Base-by-base conservation (phyloP, 2,888 invertebrate species). In the Latrodectus hesperus region DNA sequence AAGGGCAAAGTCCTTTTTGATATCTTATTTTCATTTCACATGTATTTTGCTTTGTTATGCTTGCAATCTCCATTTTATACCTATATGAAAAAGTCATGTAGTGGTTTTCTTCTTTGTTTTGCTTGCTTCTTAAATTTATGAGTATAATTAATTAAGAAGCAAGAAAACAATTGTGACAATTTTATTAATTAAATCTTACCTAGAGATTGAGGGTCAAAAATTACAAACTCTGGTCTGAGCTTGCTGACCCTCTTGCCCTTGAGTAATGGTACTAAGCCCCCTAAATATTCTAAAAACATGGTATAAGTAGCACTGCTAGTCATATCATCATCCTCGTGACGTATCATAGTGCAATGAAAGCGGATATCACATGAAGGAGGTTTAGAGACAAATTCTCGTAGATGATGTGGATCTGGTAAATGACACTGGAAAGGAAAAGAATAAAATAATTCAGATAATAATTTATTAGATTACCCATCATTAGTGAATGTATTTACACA, bases 181-280 rank as follows among this genome's bases (percentile, higher is more conserved):
- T n/a, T n/a, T n/a, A 6, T 38, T 38, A 1, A 38, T 38, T 38
- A 38, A 38, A 38, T 53, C 71, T 73, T 68, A 89, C 89, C 86
- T 49, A 84, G 75, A 49, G 84, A 87, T 67, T 89, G 89, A 2
- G 97, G 97, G 93, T 98, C 97, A 92, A 96, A 98, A 91, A 99
- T 99, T 84, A 99, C 97, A 93, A 99, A 99, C 93, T 99, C 99
- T 0, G 99, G 99, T 82, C 98, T 94, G 90, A 99, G 96, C 93
- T 99, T 99, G 92, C 98, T 98, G 88, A 97, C 98, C 89, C 99
- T 93, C 91, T 98, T 96, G 38, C 99, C 99, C 92, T 99, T 98
- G 16, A 99, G 94, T 81, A 99, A 94, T 0, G 99, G 99, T 90
- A 99, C 98, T 74, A 99, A 94, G 0, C 99, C 99, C 5, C 99